phyloP scores from a whole-genome alignment of 2,797 vertebrate genomes.

The Masticophis lateralis region DNA sequence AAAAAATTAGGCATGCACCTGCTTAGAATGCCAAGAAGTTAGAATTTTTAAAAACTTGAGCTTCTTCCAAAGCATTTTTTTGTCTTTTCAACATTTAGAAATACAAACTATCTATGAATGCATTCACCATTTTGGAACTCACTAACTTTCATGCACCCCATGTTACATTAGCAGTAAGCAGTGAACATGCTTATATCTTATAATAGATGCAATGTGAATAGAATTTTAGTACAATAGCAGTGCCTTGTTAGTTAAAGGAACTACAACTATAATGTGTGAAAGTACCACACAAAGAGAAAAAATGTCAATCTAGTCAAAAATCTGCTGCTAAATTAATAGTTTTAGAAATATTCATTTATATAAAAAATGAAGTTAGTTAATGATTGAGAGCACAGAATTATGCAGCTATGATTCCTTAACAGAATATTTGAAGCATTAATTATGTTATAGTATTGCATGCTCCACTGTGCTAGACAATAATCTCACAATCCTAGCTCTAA shows the following conservation, averaged over 20 bases:
- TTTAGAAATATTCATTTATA: background rate
- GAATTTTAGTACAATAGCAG: background rate
- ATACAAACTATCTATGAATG: background rate
- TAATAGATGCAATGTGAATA: background rate
- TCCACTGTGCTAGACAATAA: background rate
- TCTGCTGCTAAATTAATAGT: background rate
- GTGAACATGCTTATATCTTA: background rate
- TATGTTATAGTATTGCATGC: background rate
- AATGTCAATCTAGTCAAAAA: background rate
- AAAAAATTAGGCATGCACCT: background rate
- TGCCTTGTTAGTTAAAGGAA: background rate
- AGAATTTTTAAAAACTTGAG: background rate
- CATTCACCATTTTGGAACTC: background rate
- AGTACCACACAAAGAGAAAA: background rate
- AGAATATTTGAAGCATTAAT: background rate
- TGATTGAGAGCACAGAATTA: background rate
- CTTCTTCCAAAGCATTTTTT: background rate
- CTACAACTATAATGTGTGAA: background rate
- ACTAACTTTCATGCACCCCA: background rate
- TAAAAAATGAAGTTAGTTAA: background rate
- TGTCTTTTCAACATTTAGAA: background rate
- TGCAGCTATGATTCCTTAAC: background rate
- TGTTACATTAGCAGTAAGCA: background rate
- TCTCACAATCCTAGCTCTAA: background rate
- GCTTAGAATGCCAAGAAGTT: background rate